Conservation (phyloP, 2,888 invertebrate genomes). For the Trichogramma dendrolimi region DNA sequence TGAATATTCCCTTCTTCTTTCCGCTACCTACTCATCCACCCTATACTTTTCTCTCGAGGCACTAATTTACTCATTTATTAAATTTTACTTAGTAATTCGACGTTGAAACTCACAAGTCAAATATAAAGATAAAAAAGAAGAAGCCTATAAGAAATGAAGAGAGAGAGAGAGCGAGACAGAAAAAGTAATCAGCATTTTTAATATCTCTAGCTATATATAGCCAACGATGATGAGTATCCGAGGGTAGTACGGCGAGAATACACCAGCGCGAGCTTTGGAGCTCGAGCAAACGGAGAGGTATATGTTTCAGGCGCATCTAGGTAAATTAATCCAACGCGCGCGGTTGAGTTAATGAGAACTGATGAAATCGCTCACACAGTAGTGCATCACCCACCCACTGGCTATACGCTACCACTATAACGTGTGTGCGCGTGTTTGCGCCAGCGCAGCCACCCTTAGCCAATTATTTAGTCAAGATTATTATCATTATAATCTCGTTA, state of each 20-base stretch:
- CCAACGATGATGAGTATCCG: slow-evolving; percentile 8
- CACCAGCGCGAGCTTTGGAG: background rate
- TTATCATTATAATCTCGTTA: no score
- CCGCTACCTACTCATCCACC: no score
- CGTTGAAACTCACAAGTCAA: background rate
- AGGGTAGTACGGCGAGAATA: slow-evolving; percentile 5
- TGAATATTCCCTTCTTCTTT: background rate
- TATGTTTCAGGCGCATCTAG: background rate
- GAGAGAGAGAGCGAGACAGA: background rate
- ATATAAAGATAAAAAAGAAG: background rate
- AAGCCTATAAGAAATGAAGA: no score
- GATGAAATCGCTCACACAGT: slow-evolving; percentile 17
- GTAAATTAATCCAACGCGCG: slow-evolving; percentile 12
- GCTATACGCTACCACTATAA: no score
- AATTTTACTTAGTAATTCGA: background rate
- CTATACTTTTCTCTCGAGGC: background rate
- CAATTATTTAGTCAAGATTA: no score
- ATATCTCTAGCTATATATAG: slow-evolving; percentile 1
- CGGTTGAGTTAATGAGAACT: slow-evolving; percentile 23
- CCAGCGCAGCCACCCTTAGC: no score
- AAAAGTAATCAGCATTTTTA: slow-evolving; percentile 18
- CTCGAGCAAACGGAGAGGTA: background rate
- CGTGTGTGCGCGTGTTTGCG: no score
- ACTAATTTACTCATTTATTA: slow-evolving; percentile 17
- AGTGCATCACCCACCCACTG: no score